Evolutionary conservation across 2,888 invertebrate genomes (phyloP).

Genomic region (Lomographa bimaculata): DNA sequence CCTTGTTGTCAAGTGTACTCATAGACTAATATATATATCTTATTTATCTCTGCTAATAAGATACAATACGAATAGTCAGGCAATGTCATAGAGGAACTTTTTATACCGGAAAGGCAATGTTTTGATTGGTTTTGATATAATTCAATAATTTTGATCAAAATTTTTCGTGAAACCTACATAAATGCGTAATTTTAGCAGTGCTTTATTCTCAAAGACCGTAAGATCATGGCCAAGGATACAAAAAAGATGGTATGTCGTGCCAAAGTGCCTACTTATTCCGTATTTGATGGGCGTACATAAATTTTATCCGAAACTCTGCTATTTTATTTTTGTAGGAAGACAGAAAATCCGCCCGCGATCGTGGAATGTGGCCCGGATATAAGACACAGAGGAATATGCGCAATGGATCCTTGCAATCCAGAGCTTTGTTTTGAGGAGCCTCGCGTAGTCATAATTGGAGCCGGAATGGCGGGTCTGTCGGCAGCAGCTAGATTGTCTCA

Average conservation of each 20-base stretch:
- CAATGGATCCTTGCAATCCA: slow-evolving; percentile 56
- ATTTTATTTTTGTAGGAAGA: slow-evolving; percentile 39
- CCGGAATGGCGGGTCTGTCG: slow-evolving; percentile 91
- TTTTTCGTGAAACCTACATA: slow-evolving; percentile 16
- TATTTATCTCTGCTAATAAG: too few species aligned
- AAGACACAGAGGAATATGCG: slow-evolving; percentile 61
- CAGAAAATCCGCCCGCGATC: slow-evolving; percentile 43
- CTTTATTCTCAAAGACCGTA: slow-evolving; percentile 26
- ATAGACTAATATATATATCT: too few species aligned
- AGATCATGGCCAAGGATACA: slow-evolving; percentile 44
- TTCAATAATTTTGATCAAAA: slow-evolving; percentile 1
- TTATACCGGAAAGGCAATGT: too few species aligned
- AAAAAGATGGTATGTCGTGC: slow-evolving; percentile 51
- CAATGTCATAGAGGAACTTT: too few species aligned
- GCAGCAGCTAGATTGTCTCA: slow-evolving; percentile 88
- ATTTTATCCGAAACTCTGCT: slow-evolving; percentile 22
- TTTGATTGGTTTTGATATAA: too few species aligned
- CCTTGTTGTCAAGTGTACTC: too few species aligned
- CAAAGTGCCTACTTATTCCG: slow-evolving; percentile 26
- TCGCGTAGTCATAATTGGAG: slow-evolving; percentile 89
- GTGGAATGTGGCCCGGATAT: slow-evolving; percentile 59
- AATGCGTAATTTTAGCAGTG: too few species aligned
- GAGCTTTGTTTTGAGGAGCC: slow-evolving; percentile 76
- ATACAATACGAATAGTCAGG: too few species aligned
- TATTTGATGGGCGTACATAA: slow-evolving; percentile 28